Conservation (phyloP, 2,113 vertebrate genomes). For the Leptobrachium leishanense region DNA sequence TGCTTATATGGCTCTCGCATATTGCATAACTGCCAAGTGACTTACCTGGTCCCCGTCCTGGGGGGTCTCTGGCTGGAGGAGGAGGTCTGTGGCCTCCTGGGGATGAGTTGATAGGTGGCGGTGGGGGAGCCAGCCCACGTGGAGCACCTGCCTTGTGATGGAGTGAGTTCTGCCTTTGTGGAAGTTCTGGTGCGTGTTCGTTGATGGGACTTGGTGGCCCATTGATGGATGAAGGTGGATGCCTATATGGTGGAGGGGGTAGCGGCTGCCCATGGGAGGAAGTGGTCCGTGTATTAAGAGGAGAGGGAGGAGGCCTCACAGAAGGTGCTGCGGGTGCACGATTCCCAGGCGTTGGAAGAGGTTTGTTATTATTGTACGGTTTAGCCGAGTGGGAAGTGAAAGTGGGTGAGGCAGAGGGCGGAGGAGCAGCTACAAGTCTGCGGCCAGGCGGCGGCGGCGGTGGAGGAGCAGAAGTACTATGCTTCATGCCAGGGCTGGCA, state of each 20-base stretch:
- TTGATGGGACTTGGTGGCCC: conserved; percentile 77
- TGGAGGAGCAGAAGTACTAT: conserved; percentile 84
- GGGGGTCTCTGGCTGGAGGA: conserved; percentile 75
- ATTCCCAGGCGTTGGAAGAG: conserved; percentile 76
- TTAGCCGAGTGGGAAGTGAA: conserved; percentile 60
- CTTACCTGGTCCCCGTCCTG: conserved; percentile 76
- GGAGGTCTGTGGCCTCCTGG: conserved; percentile 72
- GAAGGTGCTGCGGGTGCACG: conserved; percentile 69
- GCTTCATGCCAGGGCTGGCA: conserved; percentile 77
- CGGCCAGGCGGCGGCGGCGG: conserved; percentile 82
- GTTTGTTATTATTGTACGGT: conserved; percentile 72
- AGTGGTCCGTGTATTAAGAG: conserved; percentile 66
- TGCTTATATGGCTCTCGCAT: no score
- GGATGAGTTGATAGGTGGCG: conserved; percentile 66
- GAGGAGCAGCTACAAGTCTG: conserved; percentile 62
- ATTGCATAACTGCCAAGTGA: not conserved
- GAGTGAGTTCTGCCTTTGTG: conserved; percentile 93
- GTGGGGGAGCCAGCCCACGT: conserved; percentile 71
- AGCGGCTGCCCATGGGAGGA: conserved; percentile 71
- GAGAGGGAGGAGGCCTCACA: conserved; percentile 74
- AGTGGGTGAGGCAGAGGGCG: conserved; percentile 46
- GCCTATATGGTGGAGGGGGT: conserved; percentile 83
- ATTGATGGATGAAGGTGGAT: conserved; percentile 76
- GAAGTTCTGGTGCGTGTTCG: conserved; percentile 86
- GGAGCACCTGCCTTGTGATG: conserved; percentile 74